phyloP scores from a whole-genome alignment of 2,113 vertebrate species.

The Phaetusa simplex region DNA sequence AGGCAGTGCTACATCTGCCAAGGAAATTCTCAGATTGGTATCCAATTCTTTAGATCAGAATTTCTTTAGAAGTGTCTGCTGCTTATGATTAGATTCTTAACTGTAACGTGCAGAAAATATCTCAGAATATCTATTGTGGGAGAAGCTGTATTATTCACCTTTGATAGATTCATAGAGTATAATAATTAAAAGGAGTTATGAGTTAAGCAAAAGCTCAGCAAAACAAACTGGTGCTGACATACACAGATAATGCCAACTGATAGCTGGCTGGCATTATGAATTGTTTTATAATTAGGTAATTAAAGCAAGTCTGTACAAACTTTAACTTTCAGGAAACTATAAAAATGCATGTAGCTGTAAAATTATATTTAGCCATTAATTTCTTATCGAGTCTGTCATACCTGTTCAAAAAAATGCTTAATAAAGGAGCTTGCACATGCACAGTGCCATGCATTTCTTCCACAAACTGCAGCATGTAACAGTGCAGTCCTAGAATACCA shows the following conservation, averaged over 20 bases:
- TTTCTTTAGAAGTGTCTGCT: neutral
- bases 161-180: neutral
- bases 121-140: neutral
- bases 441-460: neutral
- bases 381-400: constrained; percentile 8
- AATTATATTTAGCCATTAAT: constrained; percentile 27
- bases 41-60: neutral
- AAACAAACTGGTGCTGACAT: constrained; percentile 16
- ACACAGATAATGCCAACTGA: constrained; percentile 45
- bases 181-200: neutral
- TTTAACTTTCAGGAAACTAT: constrained; percentile 25
- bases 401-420: neutral
- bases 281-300: constrained; percentile 42
- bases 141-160: neutral
- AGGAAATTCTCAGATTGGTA: neutral
- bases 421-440: neutral
- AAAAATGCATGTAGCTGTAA: constrained; percentile 30
- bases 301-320: constrained; percentile 50
- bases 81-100: neutral
- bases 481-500: neutral
- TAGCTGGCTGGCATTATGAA: constrained; percentile 18
- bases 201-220: neutral
- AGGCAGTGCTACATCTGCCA: neutral
- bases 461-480: neutral
- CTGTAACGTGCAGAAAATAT: neutral